Conservation (phyloP, 2,113 vertebrate genomes). For the Isichthys henryi region DNA sequence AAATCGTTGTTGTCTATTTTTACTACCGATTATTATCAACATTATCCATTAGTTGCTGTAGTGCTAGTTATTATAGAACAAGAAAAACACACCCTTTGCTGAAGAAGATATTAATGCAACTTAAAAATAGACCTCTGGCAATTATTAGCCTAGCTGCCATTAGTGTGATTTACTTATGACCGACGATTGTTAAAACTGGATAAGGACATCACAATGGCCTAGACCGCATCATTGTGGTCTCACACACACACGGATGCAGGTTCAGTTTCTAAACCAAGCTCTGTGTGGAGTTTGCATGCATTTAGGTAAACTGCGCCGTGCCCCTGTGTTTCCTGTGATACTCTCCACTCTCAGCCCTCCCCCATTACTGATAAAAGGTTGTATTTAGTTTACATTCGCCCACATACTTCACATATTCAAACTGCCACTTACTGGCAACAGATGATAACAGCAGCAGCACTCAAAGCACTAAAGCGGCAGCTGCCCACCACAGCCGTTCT, state of each 20-base stretch:
- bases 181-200: not conserved
- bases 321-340: not conserved
- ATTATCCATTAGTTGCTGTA: not conserved
- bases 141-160: not conserved
- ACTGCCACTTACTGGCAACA: conserved; percentile 1
- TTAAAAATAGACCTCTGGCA: not conserved
- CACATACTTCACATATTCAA: conserved; percentile 3
- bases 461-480: not conserved
- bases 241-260: not conserved
- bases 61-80: not conserved
- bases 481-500: not conserved
- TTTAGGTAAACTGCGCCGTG: not conserved
- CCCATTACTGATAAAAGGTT: not conserved
- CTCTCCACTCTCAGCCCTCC: not conserved
- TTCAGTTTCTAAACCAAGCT: not conserved
- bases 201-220: not conserved
- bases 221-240: not conserved
- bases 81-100: not conserved
- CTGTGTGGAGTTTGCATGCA: not conserved
- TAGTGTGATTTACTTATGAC: not conserved
- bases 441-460: not conserved
- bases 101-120: not conserved
- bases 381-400: not conserved
- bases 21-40: not conserved
- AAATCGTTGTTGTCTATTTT: not conserved